Conservation (phyloP, 2,888 invertebrate genomes). For the Brenthis daphne region DNA sequence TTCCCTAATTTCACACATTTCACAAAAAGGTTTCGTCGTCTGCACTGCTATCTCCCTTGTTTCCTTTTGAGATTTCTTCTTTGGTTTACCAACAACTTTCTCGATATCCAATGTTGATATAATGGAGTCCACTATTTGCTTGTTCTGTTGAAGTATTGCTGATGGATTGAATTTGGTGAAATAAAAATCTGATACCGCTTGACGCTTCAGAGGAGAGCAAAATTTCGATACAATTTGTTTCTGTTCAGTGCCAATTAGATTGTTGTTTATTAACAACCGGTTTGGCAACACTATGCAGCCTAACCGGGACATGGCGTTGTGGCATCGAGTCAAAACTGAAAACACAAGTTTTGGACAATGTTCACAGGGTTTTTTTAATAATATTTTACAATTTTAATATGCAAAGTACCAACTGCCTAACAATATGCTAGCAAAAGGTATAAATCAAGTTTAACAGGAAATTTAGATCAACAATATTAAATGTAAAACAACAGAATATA, state of each 20-base stretch:
- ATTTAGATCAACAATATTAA: no score
- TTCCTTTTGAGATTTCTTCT: slow-evolving; percentile 55
- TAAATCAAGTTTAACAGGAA: slow-evolving; percentile 11
- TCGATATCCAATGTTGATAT: slow-evolving; percentile 62
- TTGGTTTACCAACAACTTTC: slow-evolving; percentile 57
- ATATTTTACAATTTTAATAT: slow-evolving; percentile 26
- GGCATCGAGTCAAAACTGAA: slow-evolving; percentile 73
- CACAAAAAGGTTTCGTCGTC: slow-evolving; percentile 66
- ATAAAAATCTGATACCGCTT: slow-evolving; percentile 61
- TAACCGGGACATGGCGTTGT: slow-evolving; percentile 60
- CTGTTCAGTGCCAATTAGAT: slow-evolving; percentile 49
- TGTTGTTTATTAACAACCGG: slow-evolving; percentile 60
- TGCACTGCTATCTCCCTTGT: slow-evolving; percentile 69
- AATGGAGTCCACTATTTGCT: slow-evolving; percentile 67
- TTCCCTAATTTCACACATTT: slow-evolving; percentile 70
- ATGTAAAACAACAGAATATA: neutral
- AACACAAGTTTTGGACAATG: slow-evolving; percentile 49
- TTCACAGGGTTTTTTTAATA: slow-evolving; percentile 29
- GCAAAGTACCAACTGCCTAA: no score
- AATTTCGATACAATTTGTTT: slow-evolving; percentile 59
- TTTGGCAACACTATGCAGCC: slow-evolving; percentile 61
- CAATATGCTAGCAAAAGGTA: neutral
- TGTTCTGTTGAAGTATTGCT: slow-evolving; percentile 59
- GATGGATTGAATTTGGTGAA: slow-evolving; percentile 57
- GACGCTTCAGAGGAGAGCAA: slow-evolving; percentile 73